A percentile compares a stretch with the other conserved stretches of the same genome.
These are phyloP conservation scores for Episyrphus balteatus DNA, from an alignment of 1,140 invertebrate genomes.

Conservation along the genomic window DNA sequence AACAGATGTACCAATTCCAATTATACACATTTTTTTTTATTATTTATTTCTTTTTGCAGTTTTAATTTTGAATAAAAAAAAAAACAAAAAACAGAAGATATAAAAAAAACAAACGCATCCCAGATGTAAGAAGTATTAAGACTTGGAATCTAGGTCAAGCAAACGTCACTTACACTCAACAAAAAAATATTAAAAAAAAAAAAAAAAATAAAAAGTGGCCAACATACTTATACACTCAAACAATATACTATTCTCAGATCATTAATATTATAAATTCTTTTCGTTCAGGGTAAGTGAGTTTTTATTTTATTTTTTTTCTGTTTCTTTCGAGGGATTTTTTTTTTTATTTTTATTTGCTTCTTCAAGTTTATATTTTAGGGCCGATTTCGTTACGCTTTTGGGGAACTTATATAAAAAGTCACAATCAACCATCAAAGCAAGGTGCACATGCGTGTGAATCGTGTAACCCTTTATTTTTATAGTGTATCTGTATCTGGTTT, in stretches of 20 bases:
- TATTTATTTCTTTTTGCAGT: no score
- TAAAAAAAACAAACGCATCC: neutral
- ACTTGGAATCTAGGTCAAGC: neutral
- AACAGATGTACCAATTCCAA: no score
- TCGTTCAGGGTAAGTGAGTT: slow-evolving; percentile 4
- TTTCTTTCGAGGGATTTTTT: neutral
- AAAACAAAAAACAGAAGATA: neutral
- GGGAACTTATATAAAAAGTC: no score
- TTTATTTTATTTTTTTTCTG: neutral
- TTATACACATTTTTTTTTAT: no score
- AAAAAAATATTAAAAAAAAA: neutral
- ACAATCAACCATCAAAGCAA: no score
- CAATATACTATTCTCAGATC: neutral
- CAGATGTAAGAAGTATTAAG: neutral
- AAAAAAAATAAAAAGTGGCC: neutral
- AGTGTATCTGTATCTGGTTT: no score
- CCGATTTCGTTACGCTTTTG: no score
- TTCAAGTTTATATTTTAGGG: neutral
- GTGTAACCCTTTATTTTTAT: no score
- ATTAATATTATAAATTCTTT: neutral
- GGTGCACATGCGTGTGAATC: no score
- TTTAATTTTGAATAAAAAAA: no score
- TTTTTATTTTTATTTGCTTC: neutral
- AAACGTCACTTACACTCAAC: no score
- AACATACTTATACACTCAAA: no score